phyloP scores from a whole-genome alignment of 2,888 invertebrate genomes.

The Macaria notata region DNA sequence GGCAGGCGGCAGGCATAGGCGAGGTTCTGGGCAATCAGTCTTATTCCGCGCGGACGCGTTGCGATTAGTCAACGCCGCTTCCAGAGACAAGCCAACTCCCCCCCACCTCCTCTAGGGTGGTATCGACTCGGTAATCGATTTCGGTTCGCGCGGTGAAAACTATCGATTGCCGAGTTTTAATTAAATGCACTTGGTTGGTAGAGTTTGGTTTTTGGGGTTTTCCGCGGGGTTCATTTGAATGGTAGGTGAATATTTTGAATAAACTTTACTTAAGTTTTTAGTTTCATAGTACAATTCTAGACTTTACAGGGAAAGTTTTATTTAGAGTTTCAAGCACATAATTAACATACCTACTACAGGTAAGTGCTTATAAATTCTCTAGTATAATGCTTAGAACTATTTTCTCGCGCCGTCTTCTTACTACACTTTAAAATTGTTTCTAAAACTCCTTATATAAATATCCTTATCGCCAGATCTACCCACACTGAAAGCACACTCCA shows the following conservation, averaged over 20 bases:
- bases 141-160: constrained; percentile 56
- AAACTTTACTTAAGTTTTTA: no score
- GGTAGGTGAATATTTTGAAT: no score
- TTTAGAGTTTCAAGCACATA: no score
- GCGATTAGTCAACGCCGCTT: constrained; percentile 80
- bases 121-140: constrained; percentile 79
- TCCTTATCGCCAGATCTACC: neutral
- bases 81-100: constrained; percentile 73
- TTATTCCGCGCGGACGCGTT: constrained; percentile 81
- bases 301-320: no score
- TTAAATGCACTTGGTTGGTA: constrained; percentile 29
- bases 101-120: constrained; percentile 57
- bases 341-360: no score
- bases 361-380: no score
- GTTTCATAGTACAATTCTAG: no score
- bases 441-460: no score
- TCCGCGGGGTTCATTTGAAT: no score
- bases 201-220: neutral
- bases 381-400: neutral
- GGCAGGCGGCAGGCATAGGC: constrained; percentile 63
- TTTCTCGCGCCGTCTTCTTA: neutral
- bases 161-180: constrained; percentile 61
- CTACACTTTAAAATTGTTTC: no score
- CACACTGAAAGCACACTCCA: constrained; percentile 44
- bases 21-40: constrained; percentile 76